These are phyloP conservation scores for Busseola fusca DNA, from an alignment of 2,888 invertebrate species.

Conservation along the genomic window DNA sequence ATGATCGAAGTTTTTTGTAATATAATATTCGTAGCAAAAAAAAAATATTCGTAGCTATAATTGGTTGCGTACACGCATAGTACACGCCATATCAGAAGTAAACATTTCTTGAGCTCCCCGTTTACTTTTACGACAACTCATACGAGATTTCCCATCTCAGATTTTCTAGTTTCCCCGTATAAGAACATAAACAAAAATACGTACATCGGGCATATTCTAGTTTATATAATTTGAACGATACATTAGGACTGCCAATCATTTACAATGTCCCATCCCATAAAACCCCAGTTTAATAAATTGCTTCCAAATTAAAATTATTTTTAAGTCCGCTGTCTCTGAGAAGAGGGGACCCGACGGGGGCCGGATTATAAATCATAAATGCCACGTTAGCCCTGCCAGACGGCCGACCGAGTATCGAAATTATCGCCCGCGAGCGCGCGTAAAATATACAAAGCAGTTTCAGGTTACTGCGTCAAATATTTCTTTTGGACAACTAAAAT, in stretches of 20 bases:
- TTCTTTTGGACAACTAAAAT: constrained; percentile 78
- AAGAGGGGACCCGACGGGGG: constrained; percentile 81
- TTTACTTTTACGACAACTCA: constrained; percentile 25
- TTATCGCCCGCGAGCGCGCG: constrained; percentile 83
- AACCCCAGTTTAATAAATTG: constrained; percentile 81
- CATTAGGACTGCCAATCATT: constrained; percentile 66
- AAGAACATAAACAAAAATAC: constrained; percentile 27
- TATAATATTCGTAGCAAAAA: constrained; percentile 35
- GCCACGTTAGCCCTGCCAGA: constrained; percentile 81
- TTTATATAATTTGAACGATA: constrained; percentile 40
- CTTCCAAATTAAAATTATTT: constrained; percentile 87
- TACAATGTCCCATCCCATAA: constrained; percentile 77
- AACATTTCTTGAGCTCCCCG: constrained; percentile 18
- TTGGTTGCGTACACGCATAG: constrained; percentile 34
- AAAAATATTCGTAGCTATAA: constrained; percentile 48
- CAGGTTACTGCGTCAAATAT: constrained; percentile 84
- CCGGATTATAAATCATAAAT: constrained; percentile 88
- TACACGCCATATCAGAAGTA: constrained; percentile 12
- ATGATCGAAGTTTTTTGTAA: constrained; percentile 44
- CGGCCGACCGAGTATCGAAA: constrained; percentile 81
- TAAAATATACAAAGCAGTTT: constrained; percentile 86
- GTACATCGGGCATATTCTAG: constrained; percentile 12
- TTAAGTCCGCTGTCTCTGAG: constrained; percentile 82
- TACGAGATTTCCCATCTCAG: constrained; percentile 11
- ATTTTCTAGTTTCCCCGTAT: constrained; percentile 21